Conservation (phyloP, 2,888 invertebrate species). For the Drosophila mayaguana region DNA sequence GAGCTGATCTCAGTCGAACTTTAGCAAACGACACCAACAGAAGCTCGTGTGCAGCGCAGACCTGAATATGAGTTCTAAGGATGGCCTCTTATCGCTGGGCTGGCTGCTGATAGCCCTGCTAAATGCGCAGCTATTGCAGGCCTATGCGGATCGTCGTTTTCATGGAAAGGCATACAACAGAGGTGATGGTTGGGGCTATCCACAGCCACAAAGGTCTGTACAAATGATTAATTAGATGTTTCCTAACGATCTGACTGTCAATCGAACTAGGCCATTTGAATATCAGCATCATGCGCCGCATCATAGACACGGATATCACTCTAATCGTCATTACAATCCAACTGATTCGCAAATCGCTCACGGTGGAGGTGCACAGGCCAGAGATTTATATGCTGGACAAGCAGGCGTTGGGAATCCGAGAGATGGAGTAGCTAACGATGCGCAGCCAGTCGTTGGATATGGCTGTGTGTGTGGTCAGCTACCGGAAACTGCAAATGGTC, state of each 20-base stretch:
- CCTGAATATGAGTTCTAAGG: constrained; percentile 44
- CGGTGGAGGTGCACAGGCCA: neutral
- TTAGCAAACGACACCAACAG: constrained; percentile 17
- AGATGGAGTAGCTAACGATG: neutral
- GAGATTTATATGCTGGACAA: constrained; percentile 1
- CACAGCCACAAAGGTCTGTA: constrained; percentile 34
- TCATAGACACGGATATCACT: constrained; percentile 2
- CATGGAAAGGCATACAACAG: neutral
- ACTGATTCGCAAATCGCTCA: neutral
- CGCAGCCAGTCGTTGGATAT: neutral
- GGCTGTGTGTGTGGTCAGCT: neutral
- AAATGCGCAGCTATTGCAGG: constrained; percentile 45
- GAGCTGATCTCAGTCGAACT: constrained; percentile 32
- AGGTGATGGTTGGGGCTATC: constrained; percentile 13
- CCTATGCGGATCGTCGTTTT: constrained; percentile 31
- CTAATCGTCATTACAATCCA: constrained; percentile 2
- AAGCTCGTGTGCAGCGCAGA: neutral
- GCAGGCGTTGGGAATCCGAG: neutral
- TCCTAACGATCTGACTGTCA: neutral
- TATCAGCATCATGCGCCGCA: constrained; percentile 14
- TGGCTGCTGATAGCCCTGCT: constrained; percentile 57
- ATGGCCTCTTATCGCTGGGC: constrained; percentile 55
- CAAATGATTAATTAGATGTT: neutral
- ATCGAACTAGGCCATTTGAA: constrained; percentile 6
- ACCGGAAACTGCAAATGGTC: neutral